A percentile compares a stretch with the other conserved stretches of the same genome.
Evolutionary conservation across 2,888 invertebrate genomes (phyloP).

Genomic region (Thymelicus lineola): DNA sequence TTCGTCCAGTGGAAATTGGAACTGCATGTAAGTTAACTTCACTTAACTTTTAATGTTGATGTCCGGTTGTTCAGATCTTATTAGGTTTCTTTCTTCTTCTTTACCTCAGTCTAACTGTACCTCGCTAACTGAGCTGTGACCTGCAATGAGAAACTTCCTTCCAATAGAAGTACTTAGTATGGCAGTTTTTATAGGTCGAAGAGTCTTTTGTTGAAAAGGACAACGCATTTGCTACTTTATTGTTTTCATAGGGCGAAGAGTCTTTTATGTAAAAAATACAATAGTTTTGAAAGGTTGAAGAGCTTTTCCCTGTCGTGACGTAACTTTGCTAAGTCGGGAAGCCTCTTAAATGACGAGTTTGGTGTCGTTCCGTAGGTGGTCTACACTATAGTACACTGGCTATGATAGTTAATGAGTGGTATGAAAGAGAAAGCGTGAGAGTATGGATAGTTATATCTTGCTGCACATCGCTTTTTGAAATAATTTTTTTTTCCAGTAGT

Average conservation of each 20-base stretch:
- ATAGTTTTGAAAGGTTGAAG: constrained; percentile 10
- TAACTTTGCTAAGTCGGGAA: constrained; percentile 4
- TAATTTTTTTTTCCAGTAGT: too few species aligned
- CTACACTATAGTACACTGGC: too few species aligned
- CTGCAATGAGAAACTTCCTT: not conserved
- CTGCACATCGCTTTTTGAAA: too few species aligned
- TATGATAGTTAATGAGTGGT: too few species aligned
- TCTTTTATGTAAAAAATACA: constrained; percentile 10
- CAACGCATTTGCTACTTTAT: constrained; percentile 6
- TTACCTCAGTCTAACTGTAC: not conserved
- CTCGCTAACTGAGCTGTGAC: not conserved
- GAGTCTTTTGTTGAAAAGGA: constrained; percentile 2
- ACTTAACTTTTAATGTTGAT: too few species aligned
- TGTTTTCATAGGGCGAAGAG: constrained; percentile 10
- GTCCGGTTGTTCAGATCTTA: too few species aligned
- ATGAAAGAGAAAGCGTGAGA: too few species aligned
- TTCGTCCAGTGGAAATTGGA: too few species aligned
- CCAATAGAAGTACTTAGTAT: not conserved
- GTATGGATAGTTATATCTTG: too few species aligned
- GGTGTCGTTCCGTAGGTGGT: not conserved
- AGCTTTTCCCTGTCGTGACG: constrained; percentile 20
- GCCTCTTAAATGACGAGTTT: not conserved
- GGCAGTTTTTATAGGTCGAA: constrained; percentile 5
- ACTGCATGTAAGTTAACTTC: too few species aligned
- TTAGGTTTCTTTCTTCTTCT: too few species aligned